These are phyloP conservation scores for Lysandra bellargus DNA, from an alignment of 2,888 invertebrate genomes.

Conservation along the genomic window DNA sequence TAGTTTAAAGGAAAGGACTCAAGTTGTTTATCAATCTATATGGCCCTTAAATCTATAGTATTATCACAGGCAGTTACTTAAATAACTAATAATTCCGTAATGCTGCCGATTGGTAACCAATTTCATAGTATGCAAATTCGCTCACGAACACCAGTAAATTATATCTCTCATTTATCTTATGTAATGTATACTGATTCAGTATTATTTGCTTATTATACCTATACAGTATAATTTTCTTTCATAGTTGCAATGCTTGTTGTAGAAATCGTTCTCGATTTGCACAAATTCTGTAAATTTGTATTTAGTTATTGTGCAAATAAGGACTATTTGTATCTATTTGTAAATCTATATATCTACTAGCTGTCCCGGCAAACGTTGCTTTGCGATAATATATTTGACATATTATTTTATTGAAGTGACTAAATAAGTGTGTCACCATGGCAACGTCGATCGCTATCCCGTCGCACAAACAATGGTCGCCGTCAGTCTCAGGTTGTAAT, in stretches of 20 bases:
- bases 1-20: neutral
- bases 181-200: conserved; percentile 13
- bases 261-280: neutral
- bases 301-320: too few relatives aligned
- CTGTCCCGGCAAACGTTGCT: too few relatives aligned
- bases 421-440: too few relatives aligned
- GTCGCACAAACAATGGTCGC: too few relatives aligned
- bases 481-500: too few relatives aligned
- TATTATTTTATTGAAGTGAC: too few relatives aligned
- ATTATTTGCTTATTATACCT: conserved; percentile 2
- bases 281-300: neutral
- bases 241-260: neutral
- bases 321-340: too few relatives aligned
- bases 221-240: neutral
- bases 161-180: conserved; percentile 22
- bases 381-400: too few relatives aligned
- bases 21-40: neutral
- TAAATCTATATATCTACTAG: too few relatives aligned
- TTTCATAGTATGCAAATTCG: conserved; percentile 32
- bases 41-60: neutral
- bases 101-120: conserved; percentile 24
- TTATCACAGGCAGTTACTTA: neutral
- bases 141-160: conserved; percentile 31
- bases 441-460: too few relatives aligned
- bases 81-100: conserved; percentile 21